phyloP scores from a whole-genome alignment of 2,113 vertebrate species.

The Pitta sordida region DNA sequence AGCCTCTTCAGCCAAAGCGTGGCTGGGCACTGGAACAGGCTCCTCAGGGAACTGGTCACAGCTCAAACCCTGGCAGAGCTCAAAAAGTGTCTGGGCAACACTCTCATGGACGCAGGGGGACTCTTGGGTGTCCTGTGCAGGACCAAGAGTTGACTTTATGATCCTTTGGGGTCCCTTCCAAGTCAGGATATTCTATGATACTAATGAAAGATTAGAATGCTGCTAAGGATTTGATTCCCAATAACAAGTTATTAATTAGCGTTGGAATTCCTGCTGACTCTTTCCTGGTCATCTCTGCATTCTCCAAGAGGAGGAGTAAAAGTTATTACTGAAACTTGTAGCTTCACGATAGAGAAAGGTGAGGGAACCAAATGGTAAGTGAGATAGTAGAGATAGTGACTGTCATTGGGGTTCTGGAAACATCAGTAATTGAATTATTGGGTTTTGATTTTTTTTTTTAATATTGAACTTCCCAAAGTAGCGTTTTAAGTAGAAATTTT shows the following conservation, averaged over 20 bases:
- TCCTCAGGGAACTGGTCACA: not conserved
- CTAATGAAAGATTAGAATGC: not conserved
- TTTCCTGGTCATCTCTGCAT: not conserved
- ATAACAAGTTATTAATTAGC: not conserved
- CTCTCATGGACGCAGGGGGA: not conserved
- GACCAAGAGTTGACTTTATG: not conserved
- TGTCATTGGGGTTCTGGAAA: not conserved
- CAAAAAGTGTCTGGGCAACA: not conserved
- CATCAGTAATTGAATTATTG: not conserved
- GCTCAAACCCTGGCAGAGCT: not conserved
- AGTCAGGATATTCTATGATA: not conserved
- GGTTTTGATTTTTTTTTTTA: not conserved
- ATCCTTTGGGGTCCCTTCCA: not conserved
- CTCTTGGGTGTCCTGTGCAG: not conserved
- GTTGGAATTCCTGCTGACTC: not conserved
- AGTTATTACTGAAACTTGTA: not conserved
- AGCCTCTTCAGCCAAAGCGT: not conserved
- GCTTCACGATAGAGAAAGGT: not conserved
- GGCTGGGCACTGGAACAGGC: not conserved
- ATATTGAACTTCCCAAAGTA: not conserved
- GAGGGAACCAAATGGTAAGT: not conserved
- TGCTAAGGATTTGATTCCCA: not conserved
- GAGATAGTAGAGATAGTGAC: not conserved
- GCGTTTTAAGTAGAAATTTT: not conserved
- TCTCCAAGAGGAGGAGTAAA: not conserved